These are phyloP conservation scores for Chaetodon trifasciatus DNA, from an alignment of 2,797 vertebrate genomes.

Conservation along the genomic window DNA sequence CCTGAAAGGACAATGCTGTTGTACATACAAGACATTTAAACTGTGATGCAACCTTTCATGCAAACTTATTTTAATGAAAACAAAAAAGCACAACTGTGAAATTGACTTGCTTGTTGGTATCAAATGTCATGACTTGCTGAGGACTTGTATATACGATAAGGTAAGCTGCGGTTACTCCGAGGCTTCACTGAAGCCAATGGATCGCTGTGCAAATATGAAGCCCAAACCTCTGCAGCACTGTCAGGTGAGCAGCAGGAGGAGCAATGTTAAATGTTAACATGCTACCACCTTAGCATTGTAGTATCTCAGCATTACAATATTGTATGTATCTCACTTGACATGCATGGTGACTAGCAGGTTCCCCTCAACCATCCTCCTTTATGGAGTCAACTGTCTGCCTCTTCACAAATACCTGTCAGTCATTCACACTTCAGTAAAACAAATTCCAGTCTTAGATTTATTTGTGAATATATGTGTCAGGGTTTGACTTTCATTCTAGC, in stretches of 20 bases:
- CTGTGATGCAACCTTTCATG: neutral
- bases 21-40: conserved; percentile 1
- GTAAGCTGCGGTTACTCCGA: neutral
- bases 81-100: neutral
- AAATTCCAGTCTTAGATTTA: neutral
- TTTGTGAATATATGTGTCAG: neutral
- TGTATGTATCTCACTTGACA: conserved; percentile 19
- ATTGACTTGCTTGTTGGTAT: neutral
- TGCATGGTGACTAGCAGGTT: conserved; percentile 30
- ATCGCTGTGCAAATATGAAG: neutral
- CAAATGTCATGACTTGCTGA: neutral
- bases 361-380: neutral
- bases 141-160: neutral
- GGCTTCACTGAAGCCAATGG: neutral
- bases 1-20: neutral
- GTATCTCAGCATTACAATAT: neutral
- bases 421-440: neutral
- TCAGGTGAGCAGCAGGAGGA: neutral
- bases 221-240: neutral
- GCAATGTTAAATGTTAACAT: neutral
- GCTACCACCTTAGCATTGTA: neutral
- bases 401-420: neutral
- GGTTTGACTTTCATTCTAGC: neutral
- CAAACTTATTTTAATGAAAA: neutral
- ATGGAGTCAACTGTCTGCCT: conserved; percentile 5